Evolutionary conservation across 2,888 invertebrate genomes (phyloP), one percentile per base, ranked within the genome.

Genomic region (Rhynchonema sp.): DNA sequence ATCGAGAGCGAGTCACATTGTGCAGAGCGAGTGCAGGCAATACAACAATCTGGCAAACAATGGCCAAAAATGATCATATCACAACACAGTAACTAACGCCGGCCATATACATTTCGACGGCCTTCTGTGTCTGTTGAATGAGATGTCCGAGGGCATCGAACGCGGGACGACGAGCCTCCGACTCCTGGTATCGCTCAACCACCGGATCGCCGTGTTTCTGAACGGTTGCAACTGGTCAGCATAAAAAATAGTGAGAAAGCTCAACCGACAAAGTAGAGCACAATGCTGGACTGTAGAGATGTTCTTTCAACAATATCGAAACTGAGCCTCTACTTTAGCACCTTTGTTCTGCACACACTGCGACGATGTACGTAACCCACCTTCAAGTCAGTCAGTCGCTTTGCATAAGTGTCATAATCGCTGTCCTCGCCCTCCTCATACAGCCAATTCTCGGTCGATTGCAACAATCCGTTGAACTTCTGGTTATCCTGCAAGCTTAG

Each of bases 371-470:
- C n/a, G n/a, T n/a, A 61, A 46, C 62, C 64, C 66, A 78, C 78
- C 74, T 77, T 78, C 22, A 81, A 49, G 22, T 75, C 73, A 30
- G 73, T 71, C 27, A 82, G 72, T 66, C 77, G 77, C 55, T 81
- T 78, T 25, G 77, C 70, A 69, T 83, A 83, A 46, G 83, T 79
- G 68, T 83, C 81, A 70, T 84, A 82, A 66, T 84, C 83, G 73
- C 91, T 87, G 71, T 94, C 87, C 74, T 92, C 92, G 2, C 98
- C 98, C 62, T 86, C 86, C 69, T 92, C 94, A 71, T 98, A 99
- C 25, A 98, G 79, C 98, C 98, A 98, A 72, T 86, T 84, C 76
- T 96, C 96, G 67, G 90, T 84, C 26, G 84, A 81, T 69, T 86
- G 86, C 46, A 98, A 79, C 65, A 82, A 79, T 9, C 66, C 64